Evolutionary conservation across 2,113 vertebrate species (phyloP), one percentile per base, ranked within the genome.

Genomic region (Heptranchias perlo): DNA sequence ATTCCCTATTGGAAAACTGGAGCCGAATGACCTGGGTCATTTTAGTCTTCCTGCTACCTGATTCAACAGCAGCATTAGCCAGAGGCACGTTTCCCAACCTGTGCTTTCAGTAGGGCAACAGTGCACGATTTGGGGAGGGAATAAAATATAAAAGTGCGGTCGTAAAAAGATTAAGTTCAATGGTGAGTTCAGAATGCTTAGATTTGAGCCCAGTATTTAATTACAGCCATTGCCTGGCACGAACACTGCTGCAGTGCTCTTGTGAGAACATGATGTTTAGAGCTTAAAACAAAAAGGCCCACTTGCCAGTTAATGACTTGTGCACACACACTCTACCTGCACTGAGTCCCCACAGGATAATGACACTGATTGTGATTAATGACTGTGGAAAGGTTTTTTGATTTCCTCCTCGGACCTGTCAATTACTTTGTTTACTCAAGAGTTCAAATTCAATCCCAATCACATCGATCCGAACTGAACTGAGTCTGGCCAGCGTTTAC

Each of bases 281-380:
- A 91, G 87, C 31, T 54, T 82, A 35, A 91, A 91, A 35, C 49
- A 54, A 49, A 52, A 58, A 91, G 87, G 35, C 28, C 28, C 49
- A 58, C 35, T 91, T 58, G 87, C 87, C 54, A 18, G 28, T 58
- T 58, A 91, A 61, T 91, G 52, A 91, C 3, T 35, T n/a, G 13
- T n/a, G 52, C 52, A 58, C 87, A 14, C 13, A 76, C 58, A 39
- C 78, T 21, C 39, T 35, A 47, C 16, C 78, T 16, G 47, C 78
- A 82, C 39, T 2, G 39, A 82, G 44, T 31, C 87, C 28, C 87
- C 13, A 28, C 87, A 91, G 87, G 87, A 91, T 52, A 58, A 52
- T 91, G 28, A 35, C 52, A 14, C 86, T 91, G 87, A 91, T 91
- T 91, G 87, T 61, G 52, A 91, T 91, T 91, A 91, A 91, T 91